These are phyloP conservation scores for Zapus hudsonius DNA, from an alignment of 2,113 vertebrate species.

Conservation along the genomic window DNA sequence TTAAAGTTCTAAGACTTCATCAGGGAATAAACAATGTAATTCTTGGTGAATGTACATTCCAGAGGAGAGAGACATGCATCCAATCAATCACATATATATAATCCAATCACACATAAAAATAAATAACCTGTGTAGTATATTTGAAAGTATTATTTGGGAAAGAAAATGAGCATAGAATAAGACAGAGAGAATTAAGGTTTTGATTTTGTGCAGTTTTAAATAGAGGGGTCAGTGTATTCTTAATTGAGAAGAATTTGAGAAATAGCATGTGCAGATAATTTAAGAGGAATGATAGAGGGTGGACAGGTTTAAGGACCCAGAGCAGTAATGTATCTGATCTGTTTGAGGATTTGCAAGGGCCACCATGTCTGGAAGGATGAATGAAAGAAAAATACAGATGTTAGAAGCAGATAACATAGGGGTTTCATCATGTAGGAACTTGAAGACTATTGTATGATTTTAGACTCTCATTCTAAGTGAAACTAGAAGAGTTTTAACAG, in stretches of 20 bases:
- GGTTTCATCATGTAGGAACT: neutral
- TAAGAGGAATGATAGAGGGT: neutral
- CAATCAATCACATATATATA: too few relatives aligned
- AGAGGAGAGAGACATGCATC: neutral
- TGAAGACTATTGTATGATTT: neutral
- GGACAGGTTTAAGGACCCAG: neutral
- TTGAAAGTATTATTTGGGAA: neutral
- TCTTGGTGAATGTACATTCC: neutral
- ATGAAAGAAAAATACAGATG: neutral
- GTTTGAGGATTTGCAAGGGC: neutral
- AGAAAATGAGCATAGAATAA: neutral
- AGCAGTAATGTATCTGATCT: neutral
- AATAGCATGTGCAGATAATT: neutral
- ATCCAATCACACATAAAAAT: neutral
- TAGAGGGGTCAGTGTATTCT: neutral
- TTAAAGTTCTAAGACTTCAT: conserved; percentile 4
- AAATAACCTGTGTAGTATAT: neutral
- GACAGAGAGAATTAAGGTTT: neutral
- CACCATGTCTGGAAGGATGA: neutral
- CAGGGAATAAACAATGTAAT: neutral
- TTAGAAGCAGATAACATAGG: neutral
- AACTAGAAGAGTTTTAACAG: neutral
- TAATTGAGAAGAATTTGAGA: neutral
- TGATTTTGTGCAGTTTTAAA: neutral
- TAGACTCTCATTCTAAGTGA: neutral